These are phyloP conservation scores for Microplitis demolitor DNA, from an alignment of 1,140 invertebrate species.

Conservation along the genomic window DNA sequence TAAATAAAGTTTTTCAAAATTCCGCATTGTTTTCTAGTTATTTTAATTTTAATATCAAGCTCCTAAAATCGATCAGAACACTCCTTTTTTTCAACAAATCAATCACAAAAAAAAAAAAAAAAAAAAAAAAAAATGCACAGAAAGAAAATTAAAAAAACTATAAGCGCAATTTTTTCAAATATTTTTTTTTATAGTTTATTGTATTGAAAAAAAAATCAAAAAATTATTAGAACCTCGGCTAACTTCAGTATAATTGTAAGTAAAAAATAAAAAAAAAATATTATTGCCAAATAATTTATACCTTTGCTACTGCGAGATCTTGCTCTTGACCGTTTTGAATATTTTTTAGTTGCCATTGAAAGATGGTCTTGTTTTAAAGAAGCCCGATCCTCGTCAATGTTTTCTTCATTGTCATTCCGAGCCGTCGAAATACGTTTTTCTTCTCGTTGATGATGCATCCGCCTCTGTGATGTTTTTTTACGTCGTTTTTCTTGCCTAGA, in stretches of 20 bases:
- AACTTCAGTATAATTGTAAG: no score
- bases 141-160: no score
- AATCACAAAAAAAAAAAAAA: no score
- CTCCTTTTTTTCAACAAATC: no score
- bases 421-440: slow-evolving; percentile 16
- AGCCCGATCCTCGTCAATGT: slow-evolving; percentile 20
- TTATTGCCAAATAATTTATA: not conserved
- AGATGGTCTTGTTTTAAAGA: not conserved
- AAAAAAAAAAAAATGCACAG: no score
- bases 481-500: slow-evolving; percentile 7
- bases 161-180: no score
- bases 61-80: no score
- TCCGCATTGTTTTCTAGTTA: no score
- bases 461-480: slow-evolving; percentile 7
- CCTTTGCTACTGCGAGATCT: not conserved
- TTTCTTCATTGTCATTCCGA: slow-evolving; percentile 18
- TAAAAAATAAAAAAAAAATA: no score
- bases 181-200: no score
- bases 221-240: not conserved
- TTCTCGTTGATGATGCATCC: not conserved
- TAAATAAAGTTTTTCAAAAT: no score
- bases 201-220: not conserved
- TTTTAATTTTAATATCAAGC: no score
- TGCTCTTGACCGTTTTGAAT: not conserved
- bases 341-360: not conserved